A percentile compares a stretch with the other conserved stretches of the same genome.
These are phyloP conservation scores for Andrena minutula DNA, from an alignment of 2,888 invertebrate genomes.

Conservation along the genomic window DNA sequence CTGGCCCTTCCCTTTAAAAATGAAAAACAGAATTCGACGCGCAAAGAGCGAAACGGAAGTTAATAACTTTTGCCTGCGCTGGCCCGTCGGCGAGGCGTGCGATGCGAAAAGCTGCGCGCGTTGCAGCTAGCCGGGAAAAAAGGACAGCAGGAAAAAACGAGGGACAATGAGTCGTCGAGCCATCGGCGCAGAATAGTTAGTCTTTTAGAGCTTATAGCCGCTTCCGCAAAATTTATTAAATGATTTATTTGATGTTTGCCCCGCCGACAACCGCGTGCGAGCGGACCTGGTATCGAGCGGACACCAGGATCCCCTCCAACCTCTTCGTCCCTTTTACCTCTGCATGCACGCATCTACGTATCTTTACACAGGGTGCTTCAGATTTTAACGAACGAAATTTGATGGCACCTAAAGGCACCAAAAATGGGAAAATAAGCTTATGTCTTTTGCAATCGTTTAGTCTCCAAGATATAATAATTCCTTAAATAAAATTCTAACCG, in stretches of 20 bases:
- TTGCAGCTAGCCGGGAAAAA: constrained; percentile 9
- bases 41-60: no score
- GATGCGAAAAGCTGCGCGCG: not conserved
- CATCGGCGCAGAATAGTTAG: constrained; percentile 62
- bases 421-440: no score
- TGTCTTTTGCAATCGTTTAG: no score
- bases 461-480: no score
- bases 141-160: not conserved
- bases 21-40: no score
- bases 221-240: constrained; percentile 78
- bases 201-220: constrained; percentile 78
- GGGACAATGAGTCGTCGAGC: constrained; percentile 16
- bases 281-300: constrained; percentile 67
- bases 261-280: constrained; percentile 51
- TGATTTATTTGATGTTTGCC: constrained; percentile 82
- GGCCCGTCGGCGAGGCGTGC: constrained; percentile 8
- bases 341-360: constrained; percentile 3
- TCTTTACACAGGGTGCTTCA: constrained; percentile 3
- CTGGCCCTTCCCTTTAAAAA: no score
- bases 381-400: not conserved
- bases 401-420: not conserved
- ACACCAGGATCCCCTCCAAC: constrained; percentile 40
- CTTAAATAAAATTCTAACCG: no score
- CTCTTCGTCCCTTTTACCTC: constrained; percentile 53
- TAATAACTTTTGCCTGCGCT: no score